Evolutionary conservation across 2,113 vertebrate genomes (phyloP).

Genomic region (Oncorhynchus clarkii): DNA sequence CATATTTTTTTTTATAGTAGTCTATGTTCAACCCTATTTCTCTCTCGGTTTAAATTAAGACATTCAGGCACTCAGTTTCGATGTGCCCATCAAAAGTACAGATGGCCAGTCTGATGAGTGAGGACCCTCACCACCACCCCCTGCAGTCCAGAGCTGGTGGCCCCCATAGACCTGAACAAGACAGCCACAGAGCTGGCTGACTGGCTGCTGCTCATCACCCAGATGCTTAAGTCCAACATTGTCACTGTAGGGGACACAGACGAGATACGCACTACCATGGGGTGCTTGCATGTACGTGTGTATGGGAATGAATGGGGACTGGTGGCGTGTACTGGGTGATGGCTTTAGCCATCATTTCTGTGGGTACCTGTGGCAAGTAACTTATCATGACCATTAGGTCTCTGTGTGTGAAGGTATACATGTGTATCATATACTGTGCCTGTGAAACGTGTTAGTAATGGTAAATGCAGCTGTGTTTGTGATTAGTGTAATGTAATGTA

Average conservation of each 20-base stretch:
- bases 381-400: no score
- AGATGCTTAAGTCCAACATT: conserved; percentile 97
- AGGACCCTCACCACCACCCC: conserved; percentile 71
- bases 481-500: no score
- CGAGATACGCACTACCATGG: conserved; percentile 88
- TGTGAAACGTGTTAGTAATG: no score
- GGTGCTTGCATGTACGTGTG: conserved; percentile 84
- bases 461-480: no score
- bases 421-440: no score
- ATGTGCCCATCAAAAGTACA: conserved; percentile 62
- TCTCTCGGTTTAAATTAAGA: no score
- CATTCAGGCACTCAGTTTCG: conserved; percentile 1
- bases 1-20: neutral
- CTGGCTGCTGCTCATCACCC: conserved; percentile 91
- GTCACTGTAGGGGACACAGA: conserved; percentile 90
- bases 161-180: conserved; percentile 86
- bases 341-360: no score
- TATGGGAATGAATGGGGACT: neutral
- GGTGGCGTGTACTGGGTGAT: neutral
- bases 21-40: neutral
- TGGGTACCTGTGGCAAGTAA: no score
- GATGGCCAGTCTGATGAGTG: conserved; percentile 67
- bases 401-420: no score
- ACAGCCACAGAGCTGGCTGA: conserved; percentile 89
- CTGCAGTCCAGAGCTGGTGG: conserved; percentile 73